phyloP scores from a whole-genome alignment of 2,888 invertebrate species.

The Drosophila ustulata region DNA sequence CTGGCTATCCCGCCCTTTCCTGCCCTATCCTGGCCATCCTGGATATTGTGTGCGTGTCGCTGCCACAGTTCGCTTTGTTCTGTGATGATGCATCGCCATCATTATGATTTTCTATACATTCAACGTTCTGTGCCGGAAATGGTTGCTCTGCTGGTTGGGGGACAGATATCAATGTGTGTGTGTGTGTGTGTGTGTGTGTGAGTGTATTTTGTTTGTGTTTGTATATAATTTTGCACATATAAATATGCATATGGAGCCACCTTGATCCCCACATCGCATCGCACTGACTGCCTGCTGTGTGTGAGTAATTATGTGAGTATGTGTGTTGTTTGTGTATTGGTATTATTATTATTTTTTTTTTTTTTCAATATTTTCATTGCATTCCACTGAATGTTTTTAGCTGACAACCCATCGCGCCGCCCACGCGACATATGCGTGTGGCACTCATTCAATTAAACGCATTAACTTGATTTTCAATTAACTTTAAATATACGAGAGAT shows the following conservation, averaged over 20 bases:
- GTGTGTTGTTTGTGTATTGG: constrained; percentile 40
- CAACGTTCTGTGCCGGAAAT: constrained; percentile 14
- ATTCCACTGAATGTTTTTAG: constrained; percentile 68
- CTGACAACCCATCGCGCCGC: constrained; percentile 24
- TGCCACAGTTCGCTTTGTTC: constrained; percentile 68
- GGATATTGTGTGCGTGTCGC: constrained; percentile 77
- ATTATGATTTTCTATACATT: constrained; percentile 76
- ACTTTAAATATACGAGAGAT: constrained; percentile 65
- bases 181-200: constrained; percentile 9
- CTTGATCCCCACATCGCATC: constrained; percentile 9
- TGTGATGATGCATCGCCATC: constrained; percentile 79
- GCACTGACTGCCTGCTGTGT: constrained; percentile 56
- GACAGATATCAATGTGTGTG: constrained; percentile 3
- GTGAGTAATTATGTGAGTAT: constrained; percentile 64
- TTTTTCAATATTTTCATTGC: constrained; percentile 71
- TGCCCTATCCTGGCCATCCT: constrained; percentile 23
- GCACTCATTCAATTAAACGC: constrained; percentile 76
- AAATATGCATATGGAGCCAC: constrained; percentile 71
- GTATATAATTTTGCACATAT: constrained; percentile 79
- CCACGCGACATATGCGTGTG: constrained; percentile 55
- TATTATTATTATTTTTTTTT: constrained; percentile 39
- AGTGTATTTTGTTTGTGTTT: constrained; percentile 57
- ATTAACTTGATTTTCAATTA: constrained; percentile 81
- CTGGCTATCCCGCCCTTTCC: neutral
- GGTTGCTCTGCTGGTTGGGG: constrained; percentile 19